These are phyloP conservation scores for Cancer borealis DNA, from an alignment of 2,888 invertebrate genomes.

Conservation along the genomic window DNA sequence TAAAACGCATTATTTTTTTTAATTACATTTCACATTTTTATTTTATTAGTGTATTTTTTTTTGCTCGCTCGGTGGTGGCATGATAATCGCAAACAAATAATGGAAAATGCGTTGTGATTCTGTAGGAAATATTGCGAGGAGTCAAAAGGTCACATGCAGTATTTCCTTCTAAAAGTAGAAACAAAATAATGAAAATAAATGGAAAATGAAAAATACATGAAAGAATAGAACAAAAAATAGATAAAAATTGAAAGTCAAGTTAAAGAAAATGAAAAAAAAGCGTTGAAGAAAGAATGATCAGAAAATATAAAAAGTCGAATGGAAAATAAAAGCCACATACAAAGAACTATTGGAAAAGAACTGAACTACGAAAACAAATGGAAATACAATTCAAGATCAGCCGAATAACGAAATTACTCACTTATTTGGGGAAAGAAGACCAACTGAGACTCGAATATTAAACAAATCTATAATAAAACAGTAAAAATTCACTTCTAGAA, in stretches of 20 bases:
- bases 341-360: not conserved
- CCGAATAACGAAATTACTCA: not conserved
- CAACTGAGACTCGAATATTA: not conserved
- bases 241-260: no score
- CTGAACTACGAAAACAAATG: not conserved
- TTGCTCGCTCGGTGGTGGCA: not conserved
- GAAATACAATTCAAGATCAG: not conserved
- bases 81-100: slow-evolving; percentile 12
- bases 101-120: not conserved
- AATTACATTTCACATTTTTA: not conserved
- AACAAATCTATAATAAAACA: not conserved
- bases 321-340: not conserved
- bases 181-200: not conserved
- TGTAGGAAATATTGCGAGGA: not conserved
- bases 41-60: not conserved
- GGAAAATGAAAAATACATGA: no score
- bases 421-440: not conserved
- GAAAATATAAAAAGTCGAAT: no score
- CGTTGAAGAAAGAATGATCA: no score
- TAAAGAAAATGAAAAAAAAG: no score
- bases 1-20: not conserved
- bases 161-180: not conserved
- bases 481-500: not conserved
- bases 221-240: no score
- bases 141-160: not conserved